A percentile compares a stretch with the other conserved stretches of the same genome.
These are phyloP conservation scores for Altica lythri DNA, from an alignment of 2,888 invertebrate genomes.

Conservation along the genomic window DNA sequence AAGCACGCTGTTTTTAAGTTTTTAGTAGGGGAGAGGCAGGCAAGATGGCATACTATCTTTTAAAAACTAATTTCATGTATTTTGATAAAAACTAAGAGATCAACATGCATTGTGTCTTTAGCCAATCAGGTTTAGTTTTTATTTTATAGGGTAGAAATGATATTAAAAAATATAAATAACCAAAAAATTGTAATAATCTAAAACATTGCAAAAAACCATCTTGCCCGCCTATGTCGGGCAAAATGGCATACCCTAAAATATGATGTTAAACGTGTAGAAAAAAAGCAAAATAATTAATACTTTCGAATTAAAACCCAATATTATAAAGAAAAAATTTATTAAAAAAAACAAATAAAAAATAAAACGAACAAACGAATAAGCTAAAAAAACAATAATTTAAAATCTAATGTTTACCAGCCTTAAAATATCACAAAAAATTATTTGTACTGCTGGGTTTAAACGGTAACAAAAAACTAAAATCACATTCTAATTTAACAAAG, in stretches of 20 bases:
- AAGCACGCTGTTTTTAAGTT: no score
- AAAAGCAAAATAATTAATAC: no score
- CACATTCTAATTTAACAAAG: not conserved
- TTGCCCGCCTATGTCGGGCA: not conserved
- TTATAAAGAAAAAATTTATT: no score
- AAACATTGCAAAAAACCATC: not conserved
- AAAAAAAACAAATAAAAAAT: not conserved
- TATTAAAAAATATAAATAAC: not conserved
- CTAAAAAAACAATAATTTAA: no score
- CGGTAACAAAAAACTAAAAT: not conserved
- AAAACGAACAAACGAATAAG: no score
- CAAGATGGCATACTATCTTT: not conserved
- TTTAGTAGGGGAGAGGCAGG: not conserved
- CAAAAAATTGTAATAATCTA: not conserved
- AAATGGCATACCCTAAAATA: no score
- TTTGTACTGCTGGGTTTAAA: not conserved
- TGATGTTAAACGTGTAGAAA: no score
- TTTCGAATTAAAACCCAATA: no score
- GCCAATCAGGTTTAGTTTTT: no score
- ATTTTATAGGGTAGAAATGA: not conserved
- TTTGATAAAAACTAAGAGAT: not conserved
- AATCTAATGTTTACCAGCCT: no score
- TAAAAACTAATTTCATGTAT: not conserved
- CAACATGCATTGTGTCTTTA: no score
- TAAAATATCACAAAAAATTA: not conserved